These are phyloP conservation scores for Malurus melanocephalus DNA, from an alignment of 2,113 vertebrate species.

Conservation along the genomic window DNA sequence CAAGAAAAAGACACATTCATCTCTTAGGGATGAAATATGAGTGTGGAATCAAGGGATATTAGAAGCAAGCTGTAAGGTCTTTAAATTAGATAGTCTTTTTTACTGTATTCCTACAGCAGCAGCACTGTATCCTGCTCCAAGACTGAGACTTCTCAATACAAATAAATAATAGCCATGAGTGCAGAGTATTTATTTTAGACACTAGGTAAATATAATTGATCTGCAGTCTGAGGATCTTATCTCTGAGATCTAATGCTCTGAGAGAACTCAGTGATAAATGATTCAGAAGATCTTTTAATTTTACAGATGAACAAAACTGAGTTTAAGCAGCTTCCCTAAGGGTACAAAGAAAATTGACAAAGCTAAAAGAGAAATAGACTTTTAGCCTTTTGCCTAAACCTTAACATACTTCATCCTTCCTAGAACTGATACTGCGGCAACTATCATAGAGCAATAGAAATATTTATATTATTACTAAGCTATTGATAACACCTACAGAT, in stretches of 20 bases:
- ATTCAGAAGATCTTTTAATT: slow-evolving; percentile 3
- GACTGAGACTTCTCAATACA: neutral
- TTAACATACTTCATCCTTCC: neutral
- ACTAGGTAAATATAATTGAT: neutral
- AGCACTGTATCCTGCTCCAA: neutral
- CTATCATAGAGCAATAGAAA: neutral
- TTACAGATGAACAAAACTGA: neutral
- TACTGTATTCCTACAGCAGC: neutral
- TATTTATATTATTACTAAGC: neutral
- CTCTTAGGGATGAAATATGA: neutral
- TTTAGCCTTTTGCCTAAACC: neutral
- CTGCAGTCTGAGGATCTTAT: neutral
- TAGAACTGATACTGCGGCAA: neutral
- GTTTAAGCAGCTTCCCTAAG: neutral
- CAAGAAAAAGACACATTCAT: neutral
- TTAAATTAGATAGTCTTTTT: neutral
- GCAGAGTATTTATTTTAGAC: neutral
- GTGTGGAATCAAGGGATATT: neutral
- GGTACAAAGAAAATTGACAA: neutral
- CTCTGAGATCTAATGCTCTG: no score
- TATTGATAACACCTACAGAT: neutral
- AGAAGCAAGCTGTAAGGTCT: neutral
- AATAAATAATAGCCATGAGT: neutral
- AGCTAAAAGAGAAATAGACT: neutral
- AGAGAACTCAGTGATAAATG: neutral